Base-by-base conservation (phyloP, 2,888 invertebrate genomes). In the Zaprionus lineosus region DNA sequence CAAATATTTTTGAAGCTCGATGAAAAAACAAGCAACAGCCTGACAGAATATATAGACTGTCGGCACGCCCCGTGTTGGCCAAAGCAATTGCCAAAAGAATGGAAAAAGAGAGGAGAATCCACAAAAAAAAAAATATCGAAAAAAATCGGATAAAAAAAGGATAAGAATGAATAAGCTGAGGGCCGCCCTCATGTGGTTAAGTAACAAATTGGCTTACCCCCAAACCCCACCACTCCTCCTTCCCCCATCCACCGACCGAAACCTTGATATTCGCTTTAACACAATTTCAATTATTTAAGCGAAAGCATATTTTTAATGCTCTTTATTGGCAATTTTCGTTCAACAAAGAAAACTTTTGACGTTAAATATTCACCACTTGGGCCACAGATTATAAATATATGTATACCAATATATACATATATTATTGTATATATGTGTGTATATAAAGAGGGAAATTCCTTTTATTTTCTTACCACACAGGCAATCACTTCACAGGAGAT, bases 231-330 rank as follows among this genome's bases (percentile, higher is more conserved):
- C 0, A 8, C 28, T 43, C n/a, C n/a, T n/a, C n/a, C n/a, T n/a
- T n/a, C n/a, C n/a, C n/a, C n/a, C n/a, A n/a, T n/a, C n/a, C n/a
- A n/a, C n/a, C 50, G 34, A 40, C 29, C 31, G 12, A 56, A 53
- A 34, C 43, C 34, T 40, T 31, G 60, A 60, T 47, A 60, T 74
- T 67, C 63, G 18, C 77, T 81, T 77, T 76, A 77, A 77, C 62
- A 77, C 60, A 82, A 67, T 82, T 71, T 78, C 79, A 83, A 84
- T 82, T 65, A 74, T 71, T 74, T 78, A 67, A 67, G 44, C 65
- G 56, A 61, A 71, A 74, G 83, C 74, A 84, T 78, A 84, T 84
- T 78, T 77, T 82, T 55, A 78, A 77, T 74, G 66, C 61, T 59
- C 78, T 77, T 84, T 78, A 78, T 82, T 77, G 83, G 61, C 78